These are phyloP conservation scores for Ictalurus punctatus DNA, from an alignment of 2,113 vertebrate species.

Conservation along the genomic window DNA sequence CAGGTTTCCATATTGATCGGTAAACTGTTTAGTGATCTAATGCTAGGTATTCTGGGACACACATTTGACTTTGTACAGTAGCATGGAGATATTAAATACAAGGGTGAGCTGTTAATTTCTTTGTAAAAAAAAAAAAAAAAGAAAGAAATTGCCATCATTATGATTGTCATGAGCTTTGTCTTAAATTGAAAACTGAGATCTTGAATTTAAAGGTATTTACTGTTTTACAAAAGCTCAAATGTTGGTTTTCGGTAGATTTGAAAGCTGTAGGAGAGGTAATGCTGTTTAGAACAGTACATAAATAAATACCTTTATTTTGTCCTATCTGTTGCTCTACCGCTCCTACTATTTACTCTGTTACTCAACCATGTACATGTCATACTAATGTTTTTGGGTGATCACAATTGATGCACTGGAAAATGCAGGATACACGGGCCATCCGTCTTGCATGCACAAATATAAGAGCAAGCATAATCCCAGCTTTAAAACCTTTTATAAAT, in stretches of 20 bases:
- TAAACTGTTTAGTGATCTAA: neutral
- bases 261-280: neutral
- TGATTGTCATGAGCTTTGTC: neutral
- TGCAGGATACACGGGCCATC: neutral
- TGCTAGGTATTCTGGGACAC: neutral
- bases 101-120: neutral
- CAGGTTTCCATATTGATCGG: neutral
- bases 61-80: neutral
- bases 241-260: neutral
- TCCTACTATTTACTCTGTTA: neutral
- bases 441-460: neutral
- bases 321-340: neutral
- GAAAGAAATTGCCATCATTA: neutral
- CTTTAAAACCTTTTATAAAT: neutral
- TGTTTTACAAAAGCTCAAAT: neutral
- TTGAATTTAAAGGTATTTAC: neutral
- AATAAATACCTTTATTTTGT: too few relatives aligned
- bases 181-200: neutral
- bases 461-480: neutral
- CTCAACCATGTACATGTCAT: neutral
- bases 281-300: neutral
- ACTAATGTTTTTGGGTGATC: neutral
- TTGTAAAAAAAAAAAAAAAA: neutral
- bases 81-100: neutral
- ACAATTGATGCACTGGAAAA: neutral